Percentiles rank a stretch among this genome's conserved stretches.
phyloP scores from a whole-genome alignment of 2,113 vertebrate genomes.

The Falcunculus frontatus region DNA sequence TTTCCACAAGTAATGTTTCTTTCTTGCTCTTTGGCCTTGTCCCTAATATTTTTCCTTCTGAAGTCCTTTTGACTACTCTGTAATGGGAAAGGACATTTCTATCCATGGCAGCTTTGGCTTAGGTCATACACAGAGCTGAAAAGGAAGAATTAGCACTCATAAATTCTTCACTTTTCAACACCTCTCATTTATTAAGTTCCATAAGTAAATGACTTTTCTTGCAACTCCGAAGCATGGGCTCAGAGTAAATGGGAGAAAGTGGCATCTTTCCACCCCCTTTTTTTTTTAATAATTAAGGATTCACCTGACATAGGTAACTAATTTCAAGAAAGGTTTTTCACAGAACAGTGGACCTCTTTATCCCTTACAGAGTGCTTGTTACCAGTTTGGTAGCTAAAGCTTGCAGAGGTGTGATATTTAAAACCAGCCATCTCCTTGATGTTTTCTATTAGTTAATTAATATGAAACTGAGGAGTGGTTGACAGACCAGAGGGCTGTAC shows the following conservation, averaged over 20 bases:
- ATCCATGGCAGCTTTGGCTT: not conserved
- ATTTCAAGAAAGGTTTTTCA: not conserved
- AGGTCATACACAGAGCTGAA: not conserved
- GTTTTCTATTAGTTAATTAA: not conserved
- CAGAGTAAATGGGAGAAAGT: not conserved
- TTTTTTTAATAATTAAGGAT: not conserved
- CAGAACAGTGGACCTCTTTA: not conserved
- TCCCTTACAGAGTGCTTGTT: not conserved
- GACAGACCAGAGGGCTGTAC: not conserved
- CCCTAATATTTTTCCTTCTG: not conserved
- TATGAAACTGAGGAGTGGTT: not conserved
- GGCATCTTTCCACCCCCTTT: fast-evolving
- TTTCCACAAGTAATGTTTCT: not conserved
- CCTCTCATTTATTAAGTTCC: not conserved
- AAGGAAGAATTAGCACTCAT: not conserved
- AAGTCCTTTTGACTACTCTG: not conserved
- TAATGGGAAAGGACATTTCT: not conserved
- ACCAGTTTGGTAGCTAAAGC: not conserved
- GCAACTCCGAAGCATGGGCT: not conserved
- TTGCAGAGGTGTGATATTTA: not conserved
- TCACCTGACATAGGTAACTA: not conserved
- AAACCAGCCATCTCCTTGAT: not conserved
- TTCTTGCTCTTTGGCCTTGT: not conserved
- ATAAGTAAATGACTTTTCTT: not conserved
- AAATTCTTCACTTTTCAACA: not conserved